Base-by-base conservation (phyloP, 2,797 vertebrate genomes). In the Macrochelys suwanniensis region DNA sequence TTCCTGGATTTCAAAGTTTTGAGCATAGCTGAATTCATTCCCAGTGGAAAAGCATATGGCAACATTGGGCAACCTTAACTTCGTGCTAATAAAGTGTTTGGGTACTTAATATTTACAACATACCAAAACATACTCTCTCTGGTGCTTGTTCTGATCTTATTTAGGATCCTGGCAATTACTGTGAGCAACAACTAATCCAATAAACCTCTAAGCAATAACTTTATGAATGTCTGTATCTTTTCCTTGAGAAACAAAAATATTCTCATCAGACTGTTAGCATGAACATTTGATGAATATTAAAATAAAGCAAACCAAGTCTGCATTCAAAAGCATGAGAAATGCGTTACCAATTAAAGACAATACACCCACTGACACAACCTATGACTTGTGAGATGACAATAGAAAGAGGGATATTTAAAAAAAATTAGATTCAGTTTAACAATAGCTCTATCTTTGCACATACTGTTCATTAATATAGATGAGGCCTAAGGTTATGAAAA, bases 391-490 rank as follows among this genome's bases (percentile, higher is more conserved):
- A 68, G 74, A 61, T 68, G 33, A 89, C 5, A 87, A 17, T 5
- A 49, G 87, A 33, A 84, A 88, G 59, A 94, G 26, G 56, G 28
- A 79, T 37, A 87, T 3, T 50, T 21, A 45, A 71, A 68, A 56
- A n/a, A 17, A n/a, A 28, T 83, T 47, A 89, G 82, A 87, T 91
- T 93, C 53, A 80, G 77, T 94, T 97, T 96, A 94, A 96, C 37
- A 94, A 92, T 50, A 71, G n/a, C 82, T 91, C 47, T 78, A 61
- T 77, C 61, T 57, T 93, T 91, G 92, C 77, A 89, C 1, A 2
- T 79, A 84, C 42, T 83, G 90, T 59, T 97, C 96, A 94, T 97
- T 97, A 98, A 97, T 96, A 97, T 26, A 92, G 84, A 94, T 88
- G 93, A 96, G 80, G 84, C 23, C 85, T 54, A 85, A 96, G 95